A percentile compares a stretch with the other conserved stretches of the same genome.
These are phyloP conservation scores for Octopus sinensis DNA, from an alignment of 1,140 invertebrate genomes.

Conservation along the genomic window DNA sequence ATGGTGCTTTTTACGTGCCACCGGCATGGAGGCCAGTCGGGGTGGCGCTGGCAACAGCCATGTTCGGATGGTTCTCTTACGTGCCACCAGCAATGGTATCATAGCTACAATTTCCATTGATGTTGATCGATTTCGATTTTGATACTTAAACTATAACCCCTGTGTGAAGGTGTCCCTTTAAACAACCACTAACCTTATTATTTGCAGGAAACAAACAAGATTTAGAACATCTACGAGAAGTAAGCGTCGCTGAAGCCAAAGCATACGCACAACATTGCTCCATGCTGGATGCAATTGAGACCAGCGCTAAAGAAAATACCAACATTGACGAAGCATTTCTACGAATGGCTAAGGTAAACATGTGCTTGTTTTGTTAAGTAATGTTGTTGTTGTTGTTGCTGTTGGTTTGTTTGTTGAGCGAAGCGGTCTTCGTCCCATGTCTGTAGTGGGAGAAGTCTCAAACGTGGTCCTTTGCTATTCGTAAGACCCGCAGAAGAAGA, in stretches of 20 bases:
- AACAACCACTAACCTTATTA: neutral
- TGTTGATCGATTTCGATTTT: too few relatives aligned
- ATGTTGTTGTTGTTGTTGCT: neutral
- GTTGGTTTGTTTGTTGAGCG: neutral
- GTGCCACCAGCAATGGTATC: too few relatives aligned
- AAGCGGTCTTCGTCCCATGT: neutral
- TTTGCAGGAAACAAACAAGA: conserved; percentile 80
- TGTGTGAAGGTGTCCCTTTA: too few relatives aligned
- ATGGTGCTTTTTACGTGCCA: too few relatives aligned
- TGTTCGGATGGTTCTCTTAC: too few relatives aligned
- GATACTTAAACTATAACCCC: too few relatives aligned
- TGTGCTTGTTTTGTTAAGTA: neutral
- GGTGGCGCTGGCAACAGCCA: too few relatives aligned
- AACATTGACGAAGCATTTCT: conserved; percentile 56
- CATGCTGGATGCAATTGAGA: conserved; percentile 52
- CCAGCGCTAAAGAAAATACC: conserved; percentile 57
- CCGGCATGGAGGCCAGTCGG: too few relatives aligned
- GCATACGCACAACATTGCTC: conserved; percentile 72
- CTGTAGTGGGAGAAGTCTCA: neutral
- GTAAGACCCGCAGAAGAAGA: neutral
- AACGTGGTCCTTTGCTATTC: neutral
- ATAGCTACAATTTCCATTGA: too few relatives aligned
- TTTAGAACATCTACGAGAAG: conserved; percentile 75
- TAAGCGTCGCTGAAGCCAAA: conserved; percentile 78
- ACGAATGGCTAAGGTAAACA: conserved; percentile 51